Evolutionary conservation across 2,113 vertebrate species (phyloP).

Genomic region (Galeopterus variegatus): DNA sequence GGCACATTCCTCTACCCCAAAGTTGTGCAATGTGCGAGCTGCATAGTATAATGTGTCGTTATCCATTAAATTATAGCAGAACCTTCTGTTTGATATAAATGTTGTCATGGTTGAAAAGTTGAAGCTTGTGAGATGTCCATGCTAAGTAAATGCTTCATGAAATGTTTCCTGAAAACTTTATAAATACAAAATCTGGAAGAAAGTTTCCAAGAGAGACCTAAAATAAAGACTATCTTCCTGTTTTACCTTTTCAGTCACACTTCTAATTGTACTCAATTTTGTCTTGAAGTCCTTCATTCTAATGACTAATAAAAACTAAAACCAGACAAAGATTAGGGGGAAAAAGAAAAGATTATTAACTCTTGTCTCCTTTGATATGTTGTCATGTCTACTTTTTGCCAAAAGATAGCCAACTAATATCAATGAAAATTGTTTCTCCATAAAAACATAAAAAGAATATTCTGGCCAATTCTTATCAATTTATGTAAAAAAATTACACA

Average conservation of each 20-base stretch:
- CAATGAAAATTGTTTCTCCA: background rate
- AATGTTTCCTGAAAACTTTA: background rate
- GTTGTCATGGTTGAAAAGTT: background rate
- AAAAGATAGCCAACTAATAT: constrained; percentile 21
- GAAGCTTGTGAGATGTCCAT: background rate
- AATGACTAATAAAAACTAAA: background rate
- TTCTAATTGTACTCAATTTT: background rate
- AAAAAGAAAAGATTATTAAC: background rate
- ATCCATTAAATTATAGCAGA: background rate
- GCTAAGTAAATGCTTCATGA: background rate
- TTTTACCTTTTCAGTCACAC: background rate
- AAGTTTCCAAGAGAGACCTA: background rate
- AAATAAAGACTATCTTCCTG: background rate
- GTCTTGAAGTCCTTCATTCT: background rate
- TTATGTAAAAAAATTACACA: background rate
- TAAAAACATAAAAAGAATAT: background rate
- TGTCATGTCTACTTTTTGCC: background rate
- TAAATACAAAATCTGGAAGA: background rate
- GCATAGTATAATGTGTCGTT: background rate
- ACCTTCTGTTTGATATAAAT: background rate
- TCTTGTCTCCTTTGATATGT: background rate
- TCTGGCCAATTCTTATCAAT: background rate
- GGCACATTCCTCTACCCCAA: background rate
- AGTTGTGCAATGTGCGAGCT: background rate
- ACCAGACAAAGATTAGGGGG: background rate